Base-by-base conservation (phyloP, 2,888 invertebrate genomes). In the Cyaniris semiargus region DNA sequence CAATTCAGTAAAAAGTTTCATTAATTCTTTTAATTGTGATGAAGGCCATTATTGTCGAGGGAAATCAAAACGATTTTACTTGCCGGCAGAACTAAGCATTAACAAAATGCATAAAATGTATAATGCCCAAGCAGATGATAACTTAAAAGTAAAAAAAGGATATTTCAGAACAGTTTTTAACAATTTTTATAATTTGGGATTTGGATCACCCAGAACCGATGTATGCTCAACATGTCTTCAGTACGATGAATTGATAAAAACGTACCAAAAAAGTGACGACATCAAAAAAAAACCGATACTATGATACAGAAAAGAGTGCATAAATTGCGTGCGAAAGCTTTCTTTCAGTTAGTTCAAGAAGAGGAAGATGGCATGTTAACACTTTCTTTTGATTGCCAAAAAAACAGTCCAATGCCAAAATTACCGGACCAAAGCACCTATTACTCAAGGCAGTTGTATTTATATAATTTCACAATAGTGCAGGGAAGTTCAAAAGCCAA, bases 1-100 rank as follows among this genome's bases (percentile, higher is more conserved):
- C 10, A 75, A 79, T 76, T 79, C 81, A 23, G 79, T 80, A 13
- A 80, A 80, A 72, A 53, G 76, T 34, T 82, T 83, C 76, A 82
- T 82, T 15, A 80, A 81, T 38, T 58, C 78, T 58, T 80, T 82
- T 78, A 78, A 80, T 48, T 77, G 76, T 38, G 70, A 81, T 23
- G 81, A 84, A 80, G 76, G 80, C 31, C 83, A 82, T 70, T 83
- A 83, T 76, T 83, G 81, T 76, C 79, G 83, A 13, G 78, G 79
- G 70, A 77, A 80, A 74, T 76, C 79, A 66, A 70, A 78, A 75
- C 77, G 79, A 79, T 58, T 66, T 60, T 81, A 81, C 60, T 77
- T 81, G 58, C 23, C 79, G 48, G 78, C 80, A 18, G 80, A 81
- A 77, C 78, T 81, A 21, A 78, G 70, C 70, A 82, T 82, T 15